Conservation (phyloP, 2,113 vertebrate species). For the Pseudopipra pipra region DNA sequence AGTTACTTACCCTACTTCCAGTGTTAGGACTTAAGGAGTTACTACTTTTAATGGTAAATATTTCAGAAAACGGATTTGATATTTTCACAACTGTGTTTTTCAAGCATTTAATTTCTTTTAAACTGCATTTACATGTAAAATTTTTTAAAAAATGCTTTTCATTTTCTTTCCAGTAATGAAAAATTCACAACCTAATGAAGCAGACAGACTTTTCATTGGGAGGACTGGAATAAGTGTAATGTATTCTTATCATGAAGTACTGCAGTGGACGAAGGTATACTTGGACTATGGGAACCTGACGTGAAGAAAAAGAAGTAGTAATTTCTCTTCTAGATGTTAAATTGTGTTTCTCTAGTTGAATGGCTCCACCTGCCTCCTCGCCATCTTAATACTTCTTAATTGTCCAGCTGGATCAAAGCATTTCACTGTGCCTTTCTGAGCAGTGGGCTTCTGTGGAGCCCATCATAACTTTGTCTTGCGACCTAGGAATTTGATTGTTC, state of each 20-base stretch:
- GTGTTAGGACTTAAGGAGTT: background rate
- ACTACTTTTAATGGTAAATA: background rate
- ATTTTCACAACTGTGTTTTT: background rate
- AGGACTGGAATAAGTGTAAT: slow-evolving; percentile 89
- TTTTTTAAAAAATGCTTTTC: background rate
- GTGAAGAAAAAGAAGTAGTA: background rate
- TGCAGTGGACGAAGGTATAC: slow-evolving; percentile 90
- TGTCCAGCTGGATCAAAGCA: background rate
- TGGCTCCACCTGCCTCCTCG: background rate
- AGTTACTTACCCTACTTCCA: background rate
- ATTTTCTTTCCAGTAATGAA: slow-evolving; percentile 71
- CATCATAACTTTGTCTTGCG: background rate
- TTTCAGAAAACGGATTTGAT: background rate
- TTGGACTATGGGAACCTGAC: background rate
- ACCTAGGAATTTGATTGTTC: background rate
- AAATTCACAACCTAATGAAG: slow-evolving; percentile 65
- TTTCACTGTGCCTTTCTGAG: background rate
- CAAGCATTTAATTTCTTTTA: background rate
- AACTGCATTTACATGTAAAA: background rate
- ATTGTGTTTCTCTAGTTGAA: background rate
- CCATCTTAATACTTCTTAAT: background rate
- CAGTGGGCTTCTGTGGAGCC: background rate
- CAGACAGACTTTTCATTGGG: slow-evolving; percentile 79
- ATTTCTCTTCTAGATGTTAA: background rate
- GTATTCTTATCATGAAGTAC: slow-evolving; percentile 82